phyloP scores from a whole-genome alignment of 2,113 vertebrate genomes.

The Hippocampus zosterae region DNA sequence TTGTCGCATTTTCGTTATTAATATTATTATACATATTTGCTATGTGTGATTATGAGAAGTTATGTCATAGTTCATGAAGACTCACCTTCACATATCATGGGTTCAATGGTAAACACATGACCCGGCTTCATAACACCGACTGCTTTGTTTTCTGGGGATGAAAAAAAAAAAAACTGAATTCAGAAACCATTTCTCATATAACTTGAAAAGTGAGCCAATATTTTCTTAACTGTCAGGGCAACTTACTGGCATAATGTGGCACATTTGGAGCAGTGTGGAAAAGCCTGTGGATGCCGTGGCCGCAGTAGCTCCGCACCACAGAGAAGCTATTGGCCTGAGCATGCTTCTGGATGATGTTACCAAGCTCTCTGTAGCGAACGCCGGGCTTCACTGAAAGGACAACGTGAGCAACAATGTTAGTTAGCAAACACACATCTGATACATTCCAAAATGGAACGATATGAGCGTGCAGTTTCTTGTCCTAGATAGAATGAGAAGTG shows the following conservation, averaged over 20 bases:
- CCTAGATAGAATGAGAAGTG: too few relatives aligned
- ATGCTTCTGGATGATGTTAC: constrained; percentile 98
- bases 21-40: neutral
- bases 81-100: constrained; percentile 99
- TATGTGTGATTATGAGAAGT: neutral
- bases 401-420: neutral
- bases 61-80: neutral
- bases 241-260: constrained; percentile 70
- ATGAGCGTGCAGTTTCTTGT: too few relatives aligned
- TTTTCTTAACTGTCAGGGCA: neutral
- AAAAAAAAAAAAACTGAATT: neutral
- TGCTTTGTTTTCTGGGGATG: constrained; percentile 90
- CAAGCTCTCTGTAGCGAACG: constrained; percentile 91
- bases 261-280: constrained; percentile 98
- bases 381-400: constrained; percentile 88
- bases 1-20: neutral
- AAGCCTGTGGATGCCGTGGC: constrained; percentile 96
- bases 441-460: too few relatives aligned
- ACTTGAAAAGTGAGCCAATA: neutral
- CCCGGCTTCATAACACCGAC: constrained; percentile 98
- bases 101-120: constrained; percentile 97
- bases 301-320: constrained; percentile 97
- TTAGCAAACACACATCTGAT: neutral
- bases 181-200: neutral
- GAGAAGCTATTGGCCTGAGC: constrained; percentile 96